phyloP scores from a whole-genome alignment of 2,888 invertebrate species.

The Conistra vaccinii region DNA sequence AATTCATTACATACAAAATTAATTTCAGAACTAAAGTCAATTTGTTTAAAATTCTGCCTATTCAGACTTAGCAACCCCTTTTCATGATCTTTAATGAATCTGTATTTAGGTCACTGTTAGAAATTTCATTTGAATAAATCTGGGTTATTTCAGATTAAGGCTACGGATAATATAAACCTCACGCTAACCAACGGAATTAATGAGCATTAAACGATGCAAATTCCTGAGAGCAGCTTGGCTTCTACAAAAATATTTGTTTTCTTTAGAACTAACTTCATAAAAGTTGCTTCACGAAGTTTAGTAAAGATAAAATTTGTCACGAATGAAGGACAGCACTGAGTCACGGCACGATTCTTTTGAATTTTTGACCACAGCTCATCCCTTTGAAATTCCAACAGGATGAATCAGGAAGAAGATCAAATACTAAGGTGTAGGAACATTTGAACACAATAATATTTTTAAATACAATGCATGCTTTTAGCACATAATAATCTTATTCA shows the following conservation, averaged over 20 bases:
- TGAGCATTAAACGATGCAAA: slow-evolving; percentile 66
- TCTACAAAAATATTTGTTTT: slow-evolving; percentile 30
- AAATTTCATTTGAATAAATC: slow-evolving; percentile 65
- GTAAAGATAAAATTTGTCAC: slow-evolving; percentile 47
- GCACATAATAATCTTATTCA: not conserved
- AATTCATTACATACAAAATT: slow-evolving; percentile 43
- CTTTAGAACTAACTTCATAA: slow-evolving; percentile 2
- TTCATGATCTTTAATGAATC: slow-evolving; percentile 47
- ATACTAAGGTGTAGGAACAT: slow-evolving; percentile 32
- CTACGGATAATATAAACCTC: slow-evolving; percentile 68
- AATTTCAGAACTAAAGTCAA: slow-evolving; percentile 30
- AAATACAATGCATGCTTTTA: not conserved
- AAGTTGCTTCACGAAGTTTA: slow-evolving; percentile 24
- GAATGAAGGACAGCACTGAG: slow-evolving; percentile 70
- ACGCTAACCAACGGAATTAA: slow-evolving; percentile 70
- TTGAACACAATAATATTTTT: slow-evolving; percentile 25
- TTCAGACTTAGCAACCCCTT: slow-evolving; percentile 40
- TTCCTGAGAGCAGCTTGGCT: slow-evolving; percentile 47
- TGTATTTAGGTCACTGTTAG: slow-evolving; percentile 50
- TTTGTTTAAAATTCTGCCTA: slow-evolving; percentile 44
- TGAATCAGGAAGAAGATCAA: slow-evolving; percentile 77
- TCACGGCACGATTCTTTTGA: slow-evolving; percentile 74
- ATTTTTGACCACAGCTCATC: slow-evolving; percentile 76
- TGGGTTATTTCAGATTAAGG: slow-evolving; percentile 72
- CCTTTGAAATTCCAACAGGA: slow-evolving; percentile 74